Evolutionary conservation across 2,113 vertebrate species (phyloP), one percentile per base, ranked within the genome.

Genomic region (Gambusia affinis): DNA sequence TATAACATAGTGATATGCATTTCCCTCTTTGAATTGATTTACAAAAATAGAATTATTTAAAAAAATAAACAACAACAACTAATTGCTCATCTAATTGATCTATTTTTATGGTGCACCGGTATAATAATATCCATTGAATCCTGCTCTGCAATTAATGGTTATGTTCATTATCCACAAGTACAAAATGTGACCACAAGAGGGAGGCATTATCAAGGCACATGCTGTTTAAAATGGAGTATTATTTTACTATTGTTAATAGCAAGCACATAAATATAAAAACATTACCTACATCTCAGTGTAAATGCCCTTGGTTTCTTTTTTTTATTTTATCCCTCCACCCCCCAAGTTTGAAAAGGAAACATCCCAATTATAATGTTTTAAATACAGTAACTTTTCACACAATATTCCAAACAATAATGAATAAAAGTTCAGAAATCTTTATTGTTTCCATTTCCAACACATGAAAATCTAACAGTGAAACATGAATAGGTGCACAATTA

Each of bases 381-480:
- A 42, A 22, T n/a, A 15, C 27, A 27, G 3, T 30, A 30, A 39
- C 35, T 66, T 2, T 35, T 0, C 17, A 57, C 2, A 61, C 54
- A 71, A 6, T 30, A 67, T 51, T 78, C n/a, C 8, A 66, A 68
- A 78, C 17, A 54, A 27, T 22, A 82, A 63, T 65, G 37, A 51
- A 8, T 57, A 0, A 27, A 82, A n/a, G 64, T 82, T 76, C 29
- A 64, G 10, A 31, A 24, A 1, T 77, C 66, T 89, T 92, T 90
- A 89, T 88, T 89, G 83, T 57, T 84, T 61, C 75, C 24, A 60
- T 85, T 67, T 83, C 54, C 57, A 84, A 85, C 76, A 87, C 35
- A 8, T 85, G 57, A 61, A 87, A 86, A 86, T 81, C 80, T 66
- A 77, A 75, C 12, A 81, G n/a, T 85, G 31, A 83, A 89, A 83